These are phyloP conservation scores for Neomonachus schauinslandi DNA, from an alignment of 2,113 vertebrate genomes.

Conservation along the genomic window DNA sequence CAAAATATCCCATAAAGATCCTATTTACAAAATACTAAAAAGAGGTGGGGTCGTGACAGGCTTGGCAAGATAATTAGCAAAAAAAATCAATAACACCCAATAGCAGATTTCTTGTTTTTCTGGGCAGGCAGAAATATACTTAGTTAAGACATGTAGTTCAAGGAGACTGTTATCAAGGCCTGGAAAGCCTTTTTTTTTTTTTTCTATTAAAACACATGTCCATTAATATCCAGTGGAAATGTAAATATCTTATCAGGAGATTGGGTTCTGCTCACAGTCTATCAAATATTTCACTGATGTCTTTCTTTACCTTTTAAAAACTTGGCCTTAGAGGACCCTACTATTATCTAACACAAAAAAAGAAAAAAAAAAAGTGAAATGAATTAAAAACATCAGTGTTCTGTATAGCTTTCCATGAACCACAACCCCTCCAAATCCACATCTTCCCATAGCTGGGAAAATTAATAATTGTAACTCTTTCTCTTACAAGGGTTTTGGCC, in stretches of 20 bases:
- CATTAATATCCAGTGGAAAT: slow-evolving; percentile 77
- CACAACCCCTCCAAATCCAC: background rate
- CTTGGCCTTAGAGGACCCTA: background rate
- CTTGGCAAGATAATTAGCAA: background rate
- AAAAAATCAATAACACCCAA: slow-evolving; percentile 52
- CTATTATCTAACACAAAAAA: background rate
- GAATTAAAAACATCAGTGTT: background rate
- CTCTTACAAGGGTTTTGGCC: background rate
- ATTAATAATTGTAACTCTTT: background rate
- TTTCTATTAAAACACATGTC: background rate
- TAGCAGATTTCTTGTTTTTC: slow-evolving; percentile 20
- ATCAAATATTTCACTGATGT: background rate
- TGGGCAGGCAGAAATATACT: background rate
- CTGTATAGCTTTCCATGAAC: background rate
- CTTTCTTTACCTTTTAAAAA: slow-evolving; percentile 29
- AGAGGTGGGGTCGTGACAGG: slow-evolving; percentile 38
- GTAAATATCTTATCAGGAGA: slow-evolving; percentile 79
- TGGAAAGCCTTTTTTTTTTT: background rate
- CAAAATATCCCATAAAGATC: background rate
- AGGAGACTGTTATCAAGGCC: slow-evolving; percentile 63
- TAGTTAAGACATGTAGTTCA: background rate
- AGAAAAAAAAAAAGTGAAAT: background rate
- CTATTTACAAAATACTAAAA: slow-evolving; percentile 25
- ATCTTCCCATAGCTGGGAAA: background rate
- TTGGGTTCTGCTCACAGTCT: background rate